These are phyloP conservation scores for Gastrophysa polygoni DNA, from an alignment of 2,888 invertebrate species.

Conservation along the genomic window DNA sequence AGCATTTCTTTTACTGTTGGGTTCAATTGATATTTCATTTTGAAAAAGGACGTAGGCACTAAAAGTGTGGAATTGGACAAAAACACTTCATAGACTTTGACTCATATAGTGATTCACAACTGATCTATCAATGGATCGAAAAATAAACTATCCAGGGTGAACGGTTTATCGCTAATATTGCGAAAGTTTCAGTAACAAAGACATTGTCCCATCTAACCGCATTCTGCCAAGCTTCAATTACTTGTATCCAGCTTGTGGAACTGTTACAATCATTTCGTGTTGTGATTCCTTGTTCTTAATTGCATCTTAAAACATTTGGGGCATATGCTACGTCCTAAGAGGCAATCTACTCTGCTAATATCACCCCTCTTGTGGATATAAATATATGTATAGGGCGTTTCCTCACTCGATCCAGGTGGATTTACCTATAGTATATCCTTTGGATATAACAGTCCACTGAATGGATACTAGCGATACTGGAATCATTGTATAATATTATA, in stretches of 20 bases:
- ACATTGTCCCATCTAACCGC: constrained; percentile 47
- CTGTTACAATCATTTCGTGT: constrained; percentile 55
- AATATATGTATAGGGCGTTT: not conserved
- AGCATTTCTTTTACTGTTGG: too few relatives aligned
- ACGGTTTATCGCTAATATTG: not conserved
- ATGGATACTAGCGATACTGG: too few relatives aligned
- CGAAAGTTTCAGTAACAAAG: constrained; percentile 22
- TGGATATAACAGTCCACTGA: too few relatives aligned
- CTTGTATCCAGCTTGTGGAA: constrained; percentile 52
- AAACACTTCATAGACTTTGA: too few relatives aligned
- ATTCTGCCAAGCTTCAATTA: constrained; percentile 52
- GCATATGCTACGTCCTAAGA: constrained; percentile 46
- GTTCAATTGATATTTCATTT: too few relatives aligned
- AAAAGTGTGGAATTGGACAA: too few relatives aligned
- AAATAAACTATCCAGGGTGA: too few relatives aligned
- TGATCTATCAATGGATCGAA: too few relatives aligned
- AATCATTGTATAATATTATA: too few relatives aligned
- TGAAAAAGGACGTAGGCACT: too few relatives aligned
- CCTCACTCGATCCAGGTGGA: not conserved
- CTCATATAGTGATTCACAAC: too few relatives aligned
- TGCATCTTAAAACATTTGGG: constrained; percentile 49
- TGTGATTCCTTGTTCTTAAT: constrained; percentile 52
- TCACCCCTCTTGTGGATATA: constrained; percentile 4
- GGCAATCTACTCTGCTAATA: constrained; percentile 20
- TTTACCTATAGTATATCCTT: too few relatives aligned